phyloP scores from a whole-genome alignment of 2,113 vertebrate species.

The Oceanodroma tethys region DNA sequence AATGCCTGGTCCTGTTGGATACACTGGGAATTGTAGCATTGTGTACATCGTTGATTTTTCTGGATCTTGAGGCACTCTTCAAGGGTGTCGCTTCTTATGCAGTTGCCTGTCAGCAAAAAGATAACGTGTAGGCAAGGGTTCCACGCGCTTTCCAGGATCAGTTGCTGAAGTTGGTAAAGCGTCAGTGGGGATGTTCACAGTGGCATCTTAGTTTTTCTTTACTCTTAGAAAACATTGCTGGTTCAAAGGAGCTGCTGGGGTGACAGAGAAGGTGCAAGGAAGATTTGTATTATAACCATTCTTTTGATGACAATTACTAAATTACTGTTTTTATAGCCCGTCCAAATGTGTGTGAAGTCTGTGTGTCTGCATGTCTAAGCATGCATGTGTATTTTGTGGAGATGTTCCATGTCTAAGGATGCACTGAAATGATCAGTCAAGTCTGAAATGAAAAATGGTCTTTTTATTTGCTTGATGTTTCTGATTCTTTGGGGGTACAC shows the following conservation, averaged over 20 bases:
- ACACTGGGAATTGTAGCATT: background rate
- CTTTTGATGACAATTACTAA: background rate
- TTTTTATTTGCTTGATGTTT: background rate
- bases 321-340: background rate
- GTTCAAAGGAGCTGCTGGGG: background rate
- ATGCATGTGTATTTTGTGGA: background rate
- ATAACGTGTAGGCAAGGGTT: background rate
- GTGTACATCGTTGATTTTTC: background rate
- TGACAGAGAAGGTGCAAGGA: background rate
- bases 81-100: background rate
- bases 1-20: background rate
- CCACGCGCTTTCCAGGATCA: rapidly evolving
- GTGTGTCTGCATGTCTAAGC: background rate
- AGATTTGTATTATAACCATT: background rate
- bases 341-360: background rate
- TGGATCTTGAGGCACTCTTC: background rate
- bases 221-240: background rate
- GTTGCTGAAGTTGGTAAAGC: background rate
- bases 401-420: background rate
- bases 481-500: background rate
- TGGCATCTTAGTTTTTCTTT: background rate
- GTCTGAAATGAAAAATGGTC: background rate
- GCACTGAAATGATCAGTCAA: background rate
- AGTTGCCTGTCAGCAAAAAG: background rate
- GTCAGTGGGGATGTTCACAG: background rate